A percentile compares a stretch with the other conserved stretches of the same genome.
phyloP scores from a whole-genome alignment of 2,888 invertebrate species.

The Orchesella flavescens region DNA sequence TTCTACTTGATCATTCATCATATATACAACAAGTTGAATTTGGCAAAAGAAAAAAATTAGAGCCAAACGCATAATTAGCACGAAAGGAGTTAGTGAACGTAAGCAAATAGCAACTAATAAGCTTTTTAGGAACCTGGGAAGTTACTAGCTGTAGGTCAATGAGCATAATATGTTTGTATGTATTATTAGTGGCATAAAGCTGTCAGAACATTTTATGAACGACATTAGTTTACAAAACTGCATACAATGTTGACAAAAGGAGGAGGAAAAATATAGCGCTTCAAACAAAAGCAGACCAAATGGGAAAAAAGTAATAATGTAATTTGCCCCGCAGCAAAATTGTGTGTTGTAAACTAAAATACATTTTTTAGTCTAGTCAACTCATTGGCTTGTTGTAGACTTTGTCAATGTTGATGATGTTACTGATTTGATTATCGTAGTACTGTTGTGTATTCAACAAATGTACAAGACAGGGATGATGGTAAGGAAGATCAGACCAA shows the following conservation, averaged over 20 bases:
- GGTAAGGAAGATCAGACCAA: conserved; percentile 25
- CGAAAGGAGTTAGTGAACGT: not conserved
- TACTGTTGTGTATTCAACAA: not conserved
- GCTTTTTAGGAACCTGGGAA: not conserved
- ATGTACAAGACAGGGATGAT: conserved; percentile 22
- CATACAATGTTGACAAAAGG: conserved; percentile 23
- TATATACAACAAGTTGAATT: not conserved
- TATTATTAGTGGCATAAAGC: conserved; percentile 21
- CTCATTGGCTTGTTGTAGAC: no score
- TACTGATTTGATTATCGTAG: conserved; percentile 21
- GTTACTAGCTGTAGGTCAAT: conserved; percentile 49
- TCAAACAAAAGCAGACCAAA: not conserved
- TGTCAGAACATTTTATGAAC: conserved; percentile 22
- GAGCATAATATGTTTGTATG: conserved; percentile 46
- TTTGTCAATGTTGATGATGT: not conserved
- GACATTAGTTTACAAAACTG: conserved; percentile 1
- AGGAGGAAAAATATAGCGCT: conserved; percentile 3
- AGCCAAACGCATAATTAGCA: not conserved
- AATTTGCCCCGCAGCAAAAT: not conserved
- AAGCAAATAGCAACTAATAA: conserved; percentile 26
- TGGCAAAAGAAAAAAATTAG: not conserved
- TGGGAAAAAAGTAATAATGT: not conserved
- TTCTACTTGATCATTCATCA: conserved; percentile 20
- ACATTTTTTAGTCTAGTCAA: no score
- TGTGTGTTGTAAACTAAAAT: no score